Conservation (phyloP, 2,797 vertebrate species). For the Rhinophrynus dorsalis region DNA sequence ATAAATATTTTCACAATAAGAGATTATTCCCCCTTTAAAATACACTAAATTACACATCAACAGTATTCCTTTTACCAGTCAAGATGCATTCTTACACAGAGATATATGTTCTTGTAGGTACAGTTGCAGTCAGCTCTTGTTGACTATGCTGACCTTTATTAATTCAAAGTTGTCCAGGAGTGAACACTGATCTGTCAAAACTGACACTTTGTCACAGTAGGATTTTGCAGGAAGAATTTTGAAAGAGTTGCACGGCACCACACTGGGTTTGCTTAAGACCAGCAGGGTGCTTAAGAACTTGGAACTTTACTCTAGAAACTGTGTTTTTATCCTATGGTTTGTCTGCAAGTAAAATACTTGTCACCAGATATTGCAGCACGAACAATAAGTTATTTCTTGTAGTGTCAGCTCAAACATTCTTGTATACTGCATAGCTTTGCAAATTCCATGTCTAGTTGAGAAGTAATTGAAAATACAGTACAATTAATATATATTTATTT, state of each 20-base stretch:
- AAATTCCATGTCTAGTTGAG: constrained; percentile 13
- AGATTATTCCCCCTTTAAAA: no score
- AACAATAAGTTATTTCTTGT: constrained; percentile 40
- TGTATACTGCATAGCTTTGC: constrained; percentile 8
- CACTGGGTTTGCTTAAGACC: constrained; percentile 48
- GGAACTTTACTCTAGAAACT: constrained; percentile 48
- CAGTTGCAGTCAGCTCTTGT: constrained; percentile 54
- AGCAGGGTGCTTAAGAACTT: constrained; percentile 44
- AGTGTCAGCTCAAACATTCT: constrained; percentile 6
- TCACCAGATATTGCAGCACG: constrained; percentile 50
- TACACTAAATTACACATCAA: no score
- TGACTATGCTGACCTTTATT: constrained; percentile 76
- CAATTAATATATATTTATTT: not conserved
- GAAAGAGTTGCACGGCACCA: constrained; percentile 59
- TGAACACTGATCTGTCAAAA: constrained; percentile 66
- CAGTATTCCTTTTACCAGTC: constrained; percentile 1
- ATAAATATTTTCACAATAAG: no score
- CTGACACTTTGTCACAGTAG: constrained; percentile 66
- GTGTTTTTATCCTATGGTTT: constrained; percentile 32
- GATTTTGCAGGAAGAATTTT: constrained; percentile 65
- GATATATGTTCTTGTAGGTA: constrained; percentile 19
- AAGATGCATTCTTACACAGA: constrained; percentile 9
- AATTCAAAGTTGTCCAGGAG: constrained; percentile 68
- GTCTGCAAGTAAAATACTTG: constrained; percentile 49
- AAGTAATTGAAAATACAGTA: no score